phyloP scores from a whole-genome alignment of 2,113 vertebrate species.

The Oryctolagus cuniculus region mOryCun1.1 NC_091435.1:126763501-126764000 shows the following conservation, averaged over 20 bases:
- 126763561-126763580: background rate
- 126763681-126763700: background rate
- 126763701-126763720: background rate
- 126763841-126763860: too few relatives aligned
- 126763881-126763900: too few relatives aligned
- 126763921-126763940: too few relatives aligned
- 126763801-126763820: background rate
- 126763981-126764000: background rate
- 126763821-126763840: too few relatives aligned
- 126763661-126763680: background rate
- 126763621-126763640: background rate
- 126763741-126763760: background rate
- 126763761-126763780: background rate
- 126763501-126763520: background rate
- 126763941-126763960: too few relatives aligned
- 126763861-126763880: too few relatives aligned
- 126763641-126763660: background rate
- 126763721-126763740: background rate
- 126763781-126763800: background rate
- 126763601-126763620: background rate
- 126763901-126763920: too few relatives aligned
- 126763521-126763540: background rate
- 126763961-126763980: background rate
- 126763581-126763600: background rate
- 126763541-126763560: background rate